Base-by-base conservation (phyloP, 2,113 vertebrate genomes). In the Gila orcuttii region DNA sequence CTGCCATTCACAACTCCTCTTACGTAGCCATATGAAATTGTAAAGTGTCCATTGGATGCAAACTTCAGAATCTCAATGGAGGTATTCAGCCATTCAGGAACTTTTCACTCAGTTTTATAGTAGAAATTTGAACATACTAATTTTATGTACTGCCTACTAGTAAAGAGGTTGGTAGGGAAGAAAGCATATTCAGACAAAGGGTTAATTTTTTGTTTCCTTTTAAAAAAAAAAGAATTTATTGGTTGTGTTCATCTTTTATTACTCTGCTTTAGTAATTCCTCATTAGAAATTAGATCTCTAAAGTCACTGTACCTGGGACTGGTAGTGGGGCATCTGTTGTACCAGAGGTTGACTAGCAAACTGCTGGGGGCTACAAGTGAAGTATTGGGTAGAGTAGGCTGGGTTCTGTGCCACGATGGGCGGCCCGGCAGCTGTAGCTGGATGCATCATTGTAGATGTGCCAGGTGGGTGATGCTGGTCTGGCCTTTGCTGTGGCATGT, bases 321-420 rank as follows among this genome's bases (percentile, higher is more conserved):
- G 98, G 92, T 98, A 99, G 90, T 99, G 98, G 76, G 97, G 95
- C 95, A 99, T 96, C 89, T 98, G 97, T 93, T 98, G 98, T 87
- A 99, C 96, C 52, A 99, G 95, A 31, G 96, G 96, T 91, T 99
- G 98, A 91, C 95, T 99, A 89, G 97, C 93, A 93, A 99, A 99
- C 94, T 99, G 98, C 87, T 98, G 98, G 25, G 98, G 98, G 90
- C 96, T 97, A 91, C 98, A 99, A 86, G 98, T 94, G 87, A 99
- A 97, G 79, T 99, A 99, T 82, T 99, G 98, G 31, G 98, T 91
- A 45, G 98, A 96, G 88, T 99, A 99, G 75, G 96, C 97, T 1
- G 97, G 97, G 85, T 93, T 97, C 0, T 90, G 97, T 85, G 98
- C 97, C 91, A 99, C 97, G 45, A 99, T 98, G 9, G 97, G 98